A percentile compares a stretch with the other conserved stretches of the same genome.
These are phyloP conservation scores for Malacoraja senta DNA, from an alignment of 2,797 vertebrate species.

Conservation along the genomic window DNA sequence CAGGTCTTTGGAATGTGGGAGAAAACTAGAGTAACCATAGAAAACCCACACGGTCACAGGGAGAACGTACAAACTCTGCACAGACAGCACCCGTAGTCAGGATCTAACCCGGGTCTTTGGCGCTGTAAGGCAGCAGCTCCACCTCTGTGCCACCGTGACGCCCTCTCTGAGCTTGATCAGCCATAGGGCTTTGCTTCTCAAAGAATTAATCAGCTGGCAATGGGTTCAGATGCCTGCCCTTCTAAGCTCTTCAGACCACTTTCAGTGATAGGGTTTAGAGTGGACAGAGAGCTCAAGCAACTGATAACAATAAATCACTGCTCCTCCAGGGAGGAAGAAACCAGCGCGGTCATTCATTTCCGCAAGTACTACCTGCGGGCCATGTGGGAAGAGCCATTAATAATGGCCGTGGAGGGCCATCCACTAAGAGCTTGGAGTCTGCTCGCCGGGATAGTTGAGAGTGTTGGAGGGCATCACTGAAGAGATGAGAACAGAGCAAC, in stretches of 20 bases:
- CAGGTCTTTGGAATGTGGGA: too few relatives aligned
- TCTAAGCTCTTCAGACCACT: not conserved
- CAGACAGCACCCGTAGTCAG: too few relatives aligned
- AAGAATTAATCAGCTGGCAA: not conserved
- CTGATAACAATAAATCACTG: conserved; percentile 11
- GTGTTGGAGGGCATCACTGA: not conserved
- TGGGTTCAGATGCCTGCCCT: not conserved
- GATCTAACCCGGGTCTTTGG: too few relatives aligned
- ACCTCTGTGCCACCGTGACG: too few relatives aligned
- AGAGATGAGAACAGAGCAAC: not conserved
- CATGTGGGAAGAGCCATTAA: not conserved
- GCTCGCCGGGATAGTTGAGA: not conserved
- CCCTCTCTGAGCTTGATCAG: not conserved
- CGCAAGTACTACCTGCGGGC: not conserved
- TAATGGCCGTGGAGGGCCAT: not conserved
- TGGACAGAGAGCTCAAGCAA: not conserved
- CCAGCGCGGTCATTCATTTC: not conserved
- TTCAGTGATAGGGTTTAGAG: not conserved
- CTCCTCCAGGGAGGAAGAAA: not conserved
- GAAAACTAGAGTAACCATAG: too few relatives aligned
- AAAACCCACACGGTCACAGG: too few relatives aligned
- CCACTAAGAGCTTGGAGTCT: not conserved
- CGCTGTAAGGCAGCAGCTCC: too few relatives aligned
- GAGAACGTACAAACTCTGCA: too few relatives aligned
- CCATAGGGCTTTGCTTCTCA: not conserved